These are phyloP conservation scores for Drosophila lutescens DNA, from an alignment of 2,888 invertebrate genomes.

Conservation along the genomic window DNA sequence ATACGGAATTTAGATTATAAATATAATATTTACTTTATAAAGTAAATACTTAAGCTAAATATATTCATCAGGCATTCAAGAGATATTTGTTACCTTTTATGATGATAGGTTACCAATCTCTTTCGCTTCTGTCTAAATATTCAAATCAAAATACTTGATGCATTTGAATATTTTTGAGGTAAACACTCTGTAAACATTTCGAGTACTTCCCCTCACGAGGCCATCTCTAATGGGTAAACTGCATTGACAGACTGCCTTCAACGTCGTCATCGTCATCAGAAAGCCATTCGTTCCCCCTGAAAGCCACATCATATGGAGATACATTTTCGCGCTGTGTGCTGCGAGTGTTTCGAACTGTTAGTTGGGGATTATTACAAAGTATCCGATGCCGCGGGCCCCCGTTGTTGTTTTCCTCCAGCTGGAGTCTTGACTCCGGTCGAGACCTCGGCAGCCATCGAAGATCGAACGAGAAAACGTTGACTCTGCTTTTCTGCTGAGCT, in stretches of 20 bases:
- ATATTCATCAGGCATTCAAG: too few relatives aligned
- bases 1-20: too few relatives aligned
- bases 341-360: constrained; percentile 53
- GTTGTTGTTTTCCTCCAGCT: constrained; percentile 51
- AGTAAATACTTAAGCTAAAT: too few relatives aligned
- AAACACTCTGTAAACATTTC: not conserved
- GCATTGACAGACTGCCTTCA: constrained; percentile 51
- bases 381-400: constrained; percentile 49
- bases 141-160: too few relatives aligned
- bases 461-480: constrained; percentile 42
- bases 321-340: constrained; percentile 17
- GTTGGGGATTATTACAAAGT: constrained; percentile 70
- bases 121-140: too few relatives aligned
- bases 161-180: not conserved
- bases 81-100: too few relatives aligned
- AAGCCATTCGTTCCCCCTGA: constrained; percentile 18
- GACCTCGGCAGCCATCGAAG: constrained; percentile 35
- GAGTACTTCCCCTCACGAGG: constrained; percentile 10
- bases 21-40: too few relatives aligned
- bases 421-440: constrained; percentile 4
- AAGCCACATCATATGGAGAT: constrained; percentile 25
- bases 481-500: constrained; percentile 63
- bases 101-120: too few relatives aligned
- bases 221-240: constrained; percentile 45
- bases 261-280: constrained; percentile 48